Base-by-base conservation (phyloP, 2,888 invertebrate species). In the Leucoptera coffeella region DNA sequence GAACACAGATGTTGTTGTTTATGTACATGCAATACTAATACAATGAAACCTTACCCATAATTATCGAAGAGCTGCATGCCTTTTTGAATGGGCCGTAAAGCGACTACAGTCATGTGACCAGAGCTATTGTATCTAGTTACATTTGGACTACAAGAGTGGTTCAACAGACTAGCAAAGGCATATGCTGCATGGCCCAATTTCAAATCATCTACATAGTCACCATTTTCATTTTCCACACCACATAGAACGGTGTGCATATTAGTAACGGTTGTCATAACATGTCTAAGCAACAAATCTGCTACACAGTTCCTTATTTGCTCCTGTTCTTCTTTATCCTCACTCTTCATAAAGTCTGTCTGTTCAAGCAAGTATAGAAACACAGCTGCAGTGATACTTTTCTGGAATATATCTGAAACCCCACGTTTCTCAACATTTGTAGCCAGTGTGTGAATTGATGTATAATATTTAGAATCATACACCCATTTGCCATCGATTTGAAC, bases 61-160 rank as follows among this genome's bases (percentile, higher is more conserved):
- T 85, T 87, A 51, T 89, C 89, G 44, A 78, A 80, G 13, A 90
- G 56, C 51, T 85, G 80, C 42, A 79, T 77, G 28, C 84, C 85
- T 40, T 78, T 77, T 36, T 72, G 62, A 31, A 91, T 85, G 5
- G 79, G 78, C 38, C 80, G 71, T 25, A 86, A 47, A 4, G 83
- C 78, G 50, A 48, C 43, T 32, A 45, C 47, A 35, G 35, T 50
- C 38, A 64, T 74, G 28, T 58, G 51, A 3, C 73, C 73, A 25
- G 71, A 53, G 27, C 76, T 79, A 32, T 69, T 60, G 24, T 39
- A 52, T 31, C 88, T 73, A 1, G 80, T 75, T 1, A 89, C 83
- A 59, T 88, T 89, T 2, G 91, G 88, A 33, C 81, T 74, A 56
- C 94, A 94, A 1, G 90, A 86, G 50, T 94, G 94, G 58, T 94